These are phyloP conservation scores for Anagyrus pseudococci DNA, from an alignment of 2,888 invertebrate genomes.

Conservation along the genomic window DNA sequence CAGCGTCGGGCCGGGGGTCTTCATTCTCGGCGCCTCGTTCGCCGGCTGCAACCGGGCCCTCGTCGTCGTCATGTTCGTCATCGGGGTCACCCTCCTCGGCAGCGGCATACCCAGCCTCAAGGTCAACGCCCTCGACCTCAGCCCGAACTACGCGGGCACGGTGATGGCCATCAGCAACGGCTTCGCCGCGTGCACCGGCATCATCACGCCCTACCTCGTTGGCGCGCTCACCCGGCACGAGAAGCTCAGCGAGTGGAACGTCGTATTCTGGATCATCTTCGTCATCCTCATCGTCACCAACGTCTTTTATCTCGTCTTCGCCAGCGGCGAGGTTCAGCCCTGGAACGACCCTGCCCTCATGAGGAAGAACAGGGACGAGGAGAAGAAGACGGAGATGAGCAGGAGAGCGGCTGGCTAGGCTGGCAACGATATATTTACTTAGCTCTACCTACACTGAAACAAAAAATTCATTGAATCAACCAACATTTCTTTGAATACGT, in stretches of 20 bases:
- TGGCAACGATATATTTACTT: too few species aligned
- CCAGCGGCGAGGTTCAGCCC: slow-evolving; percentile 76
- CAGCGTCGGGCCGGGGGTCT: slow-evolving; percentile 63
- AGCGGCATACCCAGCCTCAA: slow-evolving; percentile 63
- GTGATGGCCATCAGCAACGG: slow-evolving; percentile 66
- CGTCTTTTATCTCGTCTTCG: slow-evolving; percentile 72
- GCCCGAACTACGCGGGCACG: slow-evolving; percentile 64
- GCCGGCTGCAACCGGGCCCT: slow-evolving; percentile 59
- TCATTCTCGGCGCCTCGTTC: slow-evolving; percentile 64
- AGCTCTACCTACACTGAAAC: too few species aligned
- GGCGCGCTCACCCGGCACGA: slow-evolving; percentile 66
- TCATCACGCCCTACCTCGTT: slow-evolving; percentile 73
- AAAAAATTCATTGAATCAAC: too few species aligned
- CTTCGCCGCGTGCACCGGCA: slow-evolving; percentile 75
- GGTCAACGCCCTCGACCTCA: slow-evolving; percentile 63
- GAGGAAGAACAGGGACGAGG: slow-evolving; percentile 42
- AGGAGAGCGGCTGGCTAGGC: too few species aligned
- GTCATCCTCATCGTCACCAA: slow-evolving; percentile 73
- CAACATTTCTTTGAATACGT: too few species aligned
- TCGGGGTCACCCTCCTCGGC: slow-evolving; percentile 63
- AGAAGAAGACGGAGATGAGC: slow-evolving; percentile 3
- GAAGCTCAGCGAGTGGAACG: slow-evolving; percentile 70
- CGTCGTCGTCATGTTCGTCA: slow-evolving; percentile 61
- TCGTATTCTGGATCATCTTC: slow-evolving; percentile 82
- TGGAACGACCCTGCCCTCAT: slow-evolving; percentile 73